Conservation (phyloP, 2,113 vertebrate genomes). For the Micronisus gabar region DNA sequence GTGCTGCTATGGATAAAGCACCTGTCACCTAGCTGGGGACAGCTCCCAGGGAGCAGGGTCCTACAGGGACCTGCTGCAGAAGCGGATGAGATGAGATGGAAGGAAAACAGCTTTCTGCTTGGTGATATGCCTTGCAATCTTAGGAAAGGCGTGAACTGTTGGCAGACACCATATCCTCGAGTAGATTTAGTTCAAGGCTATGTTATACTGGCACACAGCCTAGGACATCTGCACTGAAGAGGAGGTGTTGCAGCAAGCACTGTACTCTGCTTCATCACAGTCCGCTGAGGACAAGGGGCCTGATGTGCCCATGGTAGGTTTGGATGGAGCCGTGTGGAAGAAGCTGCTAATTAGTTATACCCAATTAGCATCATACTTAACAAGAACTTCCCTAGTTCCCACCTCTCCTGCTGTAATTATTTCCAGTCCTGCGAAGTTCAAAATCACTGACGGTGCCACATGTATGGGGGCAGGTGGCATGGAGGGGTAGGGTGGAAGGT, state of each 20-base stretch:
- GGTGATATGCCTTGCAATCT: neutral
- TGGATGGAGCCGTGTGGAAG: fast-evolving
- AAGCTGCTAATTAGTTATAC: neutral
- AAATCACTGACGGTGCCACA: neutral
- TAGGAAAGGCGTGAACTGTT: neutral
- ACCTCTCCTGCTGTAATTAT: neutral
- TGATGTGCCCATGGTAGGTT: fast-evolving
- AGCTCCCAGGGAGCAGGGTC: neutral
- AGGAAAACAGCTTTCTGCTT: neutral
- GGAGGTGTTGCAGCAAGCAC: neutral
- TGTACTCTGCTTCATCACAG: neutral
- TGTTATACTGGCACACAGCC: neutral
- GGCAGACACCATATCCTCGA: neutral
- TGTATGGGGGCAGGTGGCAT: fast-evolving
- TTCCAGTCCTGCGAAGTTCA: neutral
- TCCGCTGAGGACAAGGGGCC: neutral
- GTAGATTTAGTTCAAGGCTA: neutral
- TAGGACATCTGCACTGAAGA: neutral
- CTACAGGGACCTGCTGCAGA: neutral
- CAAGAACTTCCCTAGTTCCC: neutral
- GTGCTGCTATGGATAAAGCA: neutral
- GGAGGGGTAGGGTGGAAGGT: neutral
- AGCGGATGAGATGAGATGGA: neutral
- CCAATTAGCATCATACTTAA: neutral
- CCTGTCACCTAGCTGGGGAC: neutral